These are phyloP conservation scores for Sabellastarte sp. DNA, from an alignment of 2,888 invertebrate species.

Conservation along the genomic window DNA sequence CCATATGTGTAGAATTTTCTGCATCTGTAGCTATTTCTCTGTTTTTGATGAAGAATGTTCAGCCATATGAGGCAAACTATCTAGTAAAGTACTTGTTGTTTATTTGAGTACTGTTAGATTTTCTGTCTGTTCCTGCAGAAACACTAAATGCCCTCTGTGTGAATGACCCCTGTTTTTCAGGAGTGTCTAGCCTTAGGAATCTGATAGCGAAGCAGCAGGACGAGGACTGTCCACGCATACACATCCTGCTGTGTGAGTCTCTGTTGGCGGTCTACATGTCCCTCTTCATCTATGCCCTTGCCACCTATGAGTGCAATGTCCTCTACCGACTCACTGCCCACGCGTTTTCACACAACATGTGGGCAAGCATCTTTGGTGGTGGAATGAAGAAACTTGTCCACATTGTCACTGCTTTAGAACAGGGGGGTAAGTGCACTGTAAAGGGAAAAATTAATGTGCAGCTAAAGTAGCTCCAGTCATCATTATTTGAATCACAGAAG, in stretches of 20 bases:
- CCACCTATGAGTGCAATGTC: conserved; percentile 90
- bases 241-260: conserved; percentile 87
- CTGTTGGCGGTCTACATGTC: conserved; percentile 92
- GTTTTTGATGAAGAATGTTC: too few species aligned
- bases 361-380: conserved; percentile 63
- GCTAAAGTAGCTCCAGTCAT: not conserved
- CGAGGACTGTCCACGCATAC: conserved; percentile 87
- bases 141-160: too few species aligned
- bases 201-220: conserved; percentile 90
- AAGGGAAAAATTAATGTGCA: not conserved
- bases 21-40: too few species aligned
- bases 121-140: too few species aligned
- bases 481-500: too few species aligned
- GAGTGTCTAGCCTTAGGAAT: conserved; percentile 88
- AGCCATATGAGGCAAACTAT: too few species aligned
- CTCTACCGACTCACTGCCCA: conserved; percentile 77
- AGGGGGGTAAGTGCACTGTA: not conserved
- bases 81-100: too few species aligned
- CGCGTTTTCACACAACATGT: conserved; percentile 74
- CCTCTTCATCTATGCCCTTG: conserved; percentile 85
- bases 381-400: conserved; percentile 56
- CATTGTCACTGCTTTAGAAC: not conserved
- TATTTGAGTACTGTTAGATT: too few species aligned
- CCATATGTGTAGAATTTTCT: too few species aligned
- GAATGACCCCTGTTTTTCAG: too few species aligned